Percentiles rank a stretch among this genome's conserved stretches.
Conservation (phyloP, 2,113 vertebrate genomes). For the Hippolais icterina region DNA sequence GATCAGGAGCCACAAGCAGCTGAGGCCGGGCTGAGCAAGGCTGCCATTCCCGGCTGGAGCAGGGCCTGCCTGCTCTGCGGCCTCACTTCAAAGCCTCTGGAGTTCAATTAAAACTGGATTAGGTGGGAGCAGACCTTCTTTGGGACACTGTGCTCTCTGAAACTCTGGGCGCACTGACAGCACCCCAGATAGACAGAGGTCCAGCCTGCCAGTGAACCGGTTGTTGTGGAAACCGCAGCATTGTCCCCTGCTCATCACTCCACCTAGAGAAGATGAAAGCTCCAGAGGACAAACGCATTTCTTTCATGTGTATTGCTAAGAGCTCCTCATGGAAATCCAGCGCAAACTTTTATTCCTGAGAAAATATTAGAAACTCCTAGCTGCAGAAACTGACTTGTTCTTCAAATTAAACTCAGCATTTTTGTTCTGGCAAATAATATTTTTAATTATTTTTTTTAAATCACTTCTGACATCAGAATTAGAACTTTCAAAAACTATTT, state of each 20-base stretch:
- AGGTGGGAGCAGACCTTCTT: slow-evolving; percentile 78
- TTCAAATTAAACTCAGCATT: background rate
- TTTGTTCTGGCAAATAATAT: background rate
- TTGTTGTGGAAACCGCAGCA: slow-evolving; percentile 77
- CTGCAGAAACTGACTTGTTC: accelerated
- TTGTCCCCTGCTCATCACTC: slow-evolving; percentile 59
- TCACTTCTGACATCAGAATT: background rate
- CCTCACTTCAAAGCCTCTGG: slow-evolving; percentile 97
- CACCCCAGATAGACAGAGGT: slow-evolving; percentile 78
- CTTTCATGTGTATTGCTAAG: background rate
- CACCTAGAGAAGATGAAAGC: slow-evolving; percentile 56
- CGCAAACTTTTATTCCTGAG: background rate
- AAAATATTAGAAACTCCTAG: background rate
- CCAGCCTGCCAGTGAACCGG: slow-evolving; percentile 75
- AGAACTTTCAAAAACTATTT: background rate
- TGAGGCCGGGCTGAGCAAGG: slow-evolving; percentile 72
- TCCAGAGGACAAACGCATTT: slow-evolving; percentile 21
- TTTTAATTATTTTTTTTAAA: background rate
- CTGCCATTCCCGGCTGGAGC: slow-evolving; percentile 66
- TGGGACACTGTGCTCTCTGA: slow-evolving; percentile 72
- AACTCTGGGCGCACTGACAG: slow-evolving; percentile 77
- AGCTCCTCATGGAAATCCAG: background rate
- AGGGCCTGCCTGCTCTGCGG: slow-evolving; percentile 79
- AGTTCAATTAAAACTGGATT: slow-evolving; percentile 99
- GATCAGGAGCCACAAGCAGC: slow-evolving; percentile 71